Evolutionary conservation across 2,888 invertebrate species (phyloP).

Genomic region (Steinernema scapterisci): DNA sequence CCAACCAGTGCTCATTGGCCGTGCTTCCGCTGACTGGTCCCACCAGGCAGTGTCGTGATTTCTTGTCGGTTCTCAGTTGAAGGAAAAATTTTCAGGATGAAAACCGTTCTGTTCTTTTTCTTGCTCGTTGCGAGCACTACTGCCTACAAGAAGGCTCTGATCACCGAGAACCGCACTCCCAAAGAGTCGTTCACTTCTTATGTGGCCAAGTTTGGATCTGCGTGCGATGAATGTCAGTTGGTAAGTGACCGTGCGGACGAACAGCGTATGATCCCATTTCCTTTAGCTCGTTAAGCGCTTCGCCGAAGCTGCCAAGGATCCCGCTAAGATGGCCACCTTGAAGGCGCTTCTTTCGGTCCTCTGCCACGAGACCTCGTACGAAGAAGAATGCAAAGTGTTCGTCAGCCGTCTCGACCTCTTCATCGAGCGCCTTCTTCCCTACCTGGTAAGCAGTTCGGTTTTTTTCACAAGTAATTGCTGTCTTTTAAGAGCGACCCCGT

Average conservation of each 20-base stretch:
- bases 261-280: not conserved
- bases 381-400: conserved; percentile 60
- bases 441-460: conserved; percentile 47
- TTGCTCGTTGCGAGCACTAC: conserved; percentile 33
- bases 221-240: conserved; percentile 53
- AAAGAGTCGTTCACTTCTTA: conserved; percentile 23
- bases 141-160: conserved; percentile 42
- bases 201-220: conserved; percentile 31
- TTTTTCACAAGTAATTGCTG: conserved; percentile 9
- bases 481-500: conserved; percentile 54
- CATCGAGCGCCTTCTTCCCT: conserved; percentile 60
- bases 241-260: conserved; percentile 17
- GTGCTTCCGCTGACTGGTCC: not conserved
- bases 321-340: conserved; percentile 57
- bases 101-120: conserved; percentile 37
- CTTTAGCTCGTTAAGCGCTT: conserved; percentile 54
- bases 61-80: no score
- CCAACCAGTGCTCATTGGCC: not conserved
- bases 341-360: conserved; percentile 51
- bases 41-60: no score
- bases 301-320: conserved; percentile 55
- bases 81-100: conserved; percentile 39
- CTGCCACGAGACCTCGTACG: conserved; percentile 57
- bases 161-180: conserved; percentile 49
- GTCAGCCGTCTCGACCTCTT: conserved; percentile 59